These are phyloP conservation scores for Taphrorychus bicolor DNA, from an alignment of 2,888 invertebrate species.

Conservation along the genomic window DNA sequence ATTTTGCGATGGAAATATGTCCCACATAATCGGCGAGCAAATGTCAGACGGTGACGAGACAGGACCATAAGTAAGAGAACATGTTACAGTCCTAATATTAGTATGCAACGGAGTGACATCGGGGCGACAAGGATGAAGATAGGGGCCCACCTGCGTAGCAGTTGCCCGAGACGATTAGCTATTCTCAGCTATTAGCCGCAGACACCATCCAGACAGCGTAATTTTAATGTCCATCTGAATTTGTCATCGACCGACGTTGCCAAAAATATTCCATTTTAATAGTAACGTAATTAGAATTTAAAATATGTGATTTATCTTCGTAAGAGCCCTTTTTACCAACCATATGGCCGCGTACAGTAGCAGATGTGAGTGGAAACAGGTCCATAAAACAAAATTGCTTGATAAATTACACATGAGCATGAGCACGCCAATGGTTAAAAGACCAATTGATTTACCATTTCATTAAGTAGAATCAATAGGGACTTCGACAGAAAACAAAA, in stretches of 20 bases:
- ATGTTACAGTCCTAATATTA: conserved; percentile 52
- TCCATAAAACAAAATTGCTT: conserved; percentile 36
- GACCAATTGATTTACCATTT: conserved; percentile 52
- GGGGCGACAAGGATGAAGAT: conserved; percentile 43
- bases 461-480: conserved; percentile 53
- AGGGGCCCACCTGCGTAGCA: conserved; percentile 58
- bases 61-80: conserved; percentile 40
- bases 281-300: background rate
- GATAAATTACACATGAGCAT: conserved; percentile 36
- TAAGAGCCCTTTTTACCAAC: conserved; percentile 27
- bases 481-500: conserved; percentile 42
- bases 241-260: conserved; percentile 4
- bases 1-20: background rate
- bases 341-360: conserved; percentile 20
- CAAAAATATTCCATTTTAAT: background rate
- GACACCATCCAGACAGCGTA: conserved; percentile 50
- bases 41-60: conserved; percentile 42
- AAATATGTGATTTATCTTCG: too few relatives aligned
- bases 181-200: conserved; percentile 21
- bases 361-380: conserved; percentile 27
- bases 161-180: conserved; percentile 17
- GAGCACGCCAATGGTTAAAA: conserved; percentile 36
- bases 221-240: conserved; percentile 49
- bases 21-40: conserved; percentile 30
- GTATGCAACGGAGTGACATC: conserved; percentile 48